phyloP scores from a whole-genome alignment of 2,113 vertebrate genomes.

The Heloderma charlesbogerti region DNA sequence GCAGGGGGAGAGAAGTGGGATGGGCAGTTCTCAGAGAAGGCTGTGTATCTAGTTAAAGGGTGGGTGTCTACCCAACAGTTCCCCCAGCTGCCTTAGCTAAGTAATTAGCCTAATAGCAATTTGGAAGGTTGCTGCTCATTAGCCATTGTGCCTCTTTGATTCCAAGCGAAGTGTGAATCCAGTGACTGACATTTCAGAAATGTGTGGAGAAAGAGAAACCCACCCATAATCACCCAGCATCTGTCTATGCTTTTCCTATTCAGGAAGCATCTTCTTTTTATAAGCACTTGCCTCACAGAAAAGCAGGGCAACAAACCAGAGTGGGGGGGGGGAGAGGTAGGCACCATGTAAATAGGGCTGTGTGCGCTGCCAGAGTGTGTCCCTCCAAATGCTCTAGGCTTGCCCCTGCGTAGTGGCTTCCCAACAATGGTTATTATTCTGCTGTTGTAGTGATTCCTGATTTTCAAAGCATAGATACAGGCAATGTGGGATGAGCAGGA shows the following conservation, averaged over 20 bases:
- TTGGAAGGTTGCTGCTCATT: slow-evolving; percentile 12
- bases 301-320: neutral
- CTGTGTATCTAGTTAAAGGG: too few species aligned
- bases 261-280: slow-evolving; percentile 20
- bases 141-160: slow-evolving; percentile 8
- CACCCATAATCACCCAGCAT: neutral
- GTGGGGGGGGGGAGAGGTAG: slow-evolving; percentile 9
- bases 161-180: slow-evolving; percentile 27
- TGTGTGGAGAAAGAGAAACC: neutral
- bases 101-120: slow-evolving; percentile 25
- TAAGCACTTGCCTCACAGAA: slow-evolving; percentile 13
- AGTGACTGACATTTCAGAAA: slow-evolving; percentile 33
- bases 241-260: neutral
- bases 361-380: neutral
- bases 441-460: neutral
- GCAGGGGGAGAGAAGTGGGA: neutral
- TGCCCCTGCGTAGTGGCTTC: neutral
- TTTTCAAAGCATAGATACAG: too few species aligned
- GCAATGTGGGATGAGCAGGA: neutral
- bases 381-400: neutral
- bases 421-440: neutral
- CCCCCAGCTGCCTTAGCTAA: neutral
- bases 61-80: slow-evolving; percentile 3
- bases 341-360: neutral
- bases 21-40: neutral